Evolutionary conservation across 2,888 invertebrate species (phyloP), one percentile per base, ranked within the genome.

Genomic region (Tiliacea aurago): DNA sequence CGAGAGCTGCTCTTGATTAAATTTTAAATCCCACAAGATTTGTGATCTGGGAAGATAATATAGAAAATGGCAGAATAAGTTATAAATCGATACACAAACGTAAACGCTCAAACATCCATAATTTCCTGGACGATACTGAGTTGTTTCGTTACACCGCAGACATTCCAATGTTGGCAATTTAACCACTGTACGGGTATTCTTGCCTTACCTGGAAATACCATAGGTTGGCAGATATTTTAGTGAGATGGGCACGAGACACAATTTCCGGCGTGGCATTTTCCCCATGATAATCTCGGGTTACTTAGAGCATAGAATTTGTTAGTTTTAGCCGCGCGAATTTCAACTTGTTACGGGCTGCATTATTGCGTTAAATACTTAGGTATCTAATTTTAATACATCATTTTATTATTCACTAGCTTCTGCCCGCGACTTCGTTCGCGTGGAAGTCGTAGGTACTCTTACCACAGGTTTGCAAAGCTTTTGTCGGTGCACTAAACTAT

Each of bases 201-300:
- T 55, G 55, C 67, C 41, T 51, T 49, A 84, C 64, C 64, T 70
- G 70, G 47, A 61, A 51, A 67, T 82, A 68, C 64, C 59, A 70
- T 64, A 66, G 67, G 63, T 61, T 62, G 59, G 47, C 64, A 72
- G 80, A 76, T 64, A 80, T 75, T 74, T 63, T 80, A 61, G 45
- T 41, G 55, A 71, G 59, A 45, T 47, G 49, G 69, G 41, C 59
- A 61, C 70, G 64, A 68, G 37, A 64, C 51, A 66, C 72, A 84
- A 80, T 80, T 80, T 73, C 61, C 67, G 58, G 70, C 69, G 45
- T 61, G 69, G 56, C 61, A 51, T 18, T 62, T 70, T 49, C 49
- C 68, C 45, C 55, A 68, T 59, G 23, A 68, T 53, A 68, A 73
- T 66, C 56, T 61, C 59, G 55, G 28, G 61, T 74, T 70, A 68